These are phyloP conservation scores for Oxyruncus cristatus DNA, from an alignment of 2,113 vertebrate genomes.

Conservation along the genomic window DNA sequence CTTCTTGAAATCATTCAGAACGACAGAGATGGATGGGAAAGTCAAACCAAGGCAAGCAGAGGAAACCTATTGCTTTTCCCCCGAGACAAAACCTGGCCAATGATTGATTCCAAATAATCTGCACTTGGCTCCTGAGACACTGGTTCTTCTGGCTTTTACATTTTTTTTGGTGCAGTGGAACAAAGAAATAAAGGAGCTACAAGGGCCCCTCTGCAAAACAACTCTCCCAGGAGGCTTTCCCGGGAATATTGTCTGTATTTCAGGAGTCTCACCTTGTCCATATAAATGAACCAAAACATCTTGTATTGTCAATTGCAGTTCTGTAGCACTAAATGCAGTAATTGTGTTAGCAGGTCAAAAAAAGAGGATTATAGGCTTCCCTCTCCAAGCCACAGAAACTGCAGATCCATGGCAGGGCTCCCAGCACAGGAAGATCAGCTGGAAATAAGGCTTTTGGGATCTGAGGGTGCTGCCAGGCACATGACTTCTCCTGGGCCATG, in stretches of 20 bases:
- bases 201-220: neutral
- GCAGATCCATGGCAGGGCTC: neutral
- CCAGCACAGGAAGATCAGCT: fast-evolving
- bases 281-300: neutral
- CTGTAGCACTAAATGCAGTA: neutral
- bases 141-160: neutral
- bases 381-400: neutral
- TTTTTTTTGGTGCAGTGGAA: neutral
- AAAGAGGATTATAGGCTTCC: neutral
- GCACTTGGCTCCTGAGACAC: neutral
- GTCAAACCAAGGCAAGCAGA: neutral
- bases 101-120: neutral
- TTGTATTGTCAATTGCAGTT: neutral
- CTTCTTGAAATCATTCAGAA: neutral
- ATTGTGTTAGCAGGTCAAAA: neutral
- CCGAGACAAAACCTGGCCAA: neutral
- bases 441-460: neutral
- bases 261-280: neutral
- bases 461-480: neutral
- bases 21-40: neutral
- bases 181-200: neutral
- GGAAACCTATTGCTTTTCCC: neutral
- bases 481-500: neutral
- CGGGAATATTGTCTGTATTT: neutral
- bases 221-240: neutral